A percentile compares a stretch with the other conserved stretches of the same genome.
phyloP scores from a whole-genome alignment of 1,140 invertebrate species.

The Dendroctonus valens region DNA sequence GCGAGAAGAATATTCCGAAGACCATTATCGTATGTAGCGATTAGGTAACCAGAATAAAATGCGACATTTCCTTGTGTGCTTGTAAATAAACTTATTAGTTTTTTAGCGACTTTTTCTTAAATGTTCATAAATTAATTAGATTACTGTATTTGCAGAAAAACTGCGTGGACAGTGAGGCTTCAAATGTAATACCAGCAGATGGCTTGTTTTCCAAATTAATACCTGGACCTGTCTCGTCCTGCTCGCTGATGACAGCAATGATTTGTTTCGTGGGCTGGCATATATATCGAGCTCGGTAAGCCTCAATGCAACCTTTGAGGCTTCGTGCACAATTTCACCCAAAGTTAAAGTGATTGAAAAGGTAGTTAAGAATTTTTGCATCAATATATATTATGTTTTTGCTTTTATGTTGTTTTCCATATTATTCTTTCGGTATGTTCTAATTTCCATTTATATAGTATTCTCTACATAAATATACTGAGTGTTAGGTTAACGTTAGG shows the following conservation, averaged over 20 bases:
- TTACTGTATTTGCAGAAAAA: constrained; percentile 25
- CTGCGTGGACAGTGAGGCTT: constrained; percentile 16
- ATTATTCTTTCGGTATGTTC: constrained; percentile 46
- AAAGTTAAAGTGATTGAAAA: constrained; percentile 42
- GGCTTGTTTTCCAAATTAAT: constrained; percentile 48
- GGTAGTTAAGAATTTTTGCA: constrained; percentile 33
- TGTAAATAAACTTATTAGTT: too few species aligned
- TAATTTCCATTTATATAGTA: constrained; percentile 35
- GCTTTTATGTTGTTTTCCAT: constrained; percentile 42
- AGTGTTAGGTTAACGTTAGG: constrained; percentile 37
- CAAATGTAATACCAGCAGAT: constrained; percentile 20
- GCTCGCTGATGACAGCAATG: constrained; percentile 50
- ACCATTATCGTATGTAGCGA: too few species aligned
- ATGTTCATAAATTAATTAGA: background rate
- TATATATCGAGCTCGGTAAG: constrained; percentile 40
- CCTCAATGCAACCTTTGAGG: constrained; percentile 9
- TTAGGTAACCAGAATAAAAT: too few species aligned
- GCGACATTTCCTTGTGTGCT: too few species aligned
- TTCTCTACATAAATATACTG: constrained; percentile 38
- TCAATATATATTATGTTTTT: constrained; percentile 35
- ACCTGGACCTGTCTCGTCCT: constrained; percentile 41
- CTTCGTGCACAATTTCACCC: constrained; percentile 34
- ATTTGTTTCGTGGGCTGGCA: constrained; percentile 44
- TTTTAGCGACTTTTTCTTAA: too few species aligned
- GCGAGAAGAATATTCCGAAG: constrained; percentile 1